Evolutionary conservation across 2,888 invertebrate species (phyloP), one percentile per base, ranked within the genome.

Genomic region (Acrocyrtus sp.): DNA sequence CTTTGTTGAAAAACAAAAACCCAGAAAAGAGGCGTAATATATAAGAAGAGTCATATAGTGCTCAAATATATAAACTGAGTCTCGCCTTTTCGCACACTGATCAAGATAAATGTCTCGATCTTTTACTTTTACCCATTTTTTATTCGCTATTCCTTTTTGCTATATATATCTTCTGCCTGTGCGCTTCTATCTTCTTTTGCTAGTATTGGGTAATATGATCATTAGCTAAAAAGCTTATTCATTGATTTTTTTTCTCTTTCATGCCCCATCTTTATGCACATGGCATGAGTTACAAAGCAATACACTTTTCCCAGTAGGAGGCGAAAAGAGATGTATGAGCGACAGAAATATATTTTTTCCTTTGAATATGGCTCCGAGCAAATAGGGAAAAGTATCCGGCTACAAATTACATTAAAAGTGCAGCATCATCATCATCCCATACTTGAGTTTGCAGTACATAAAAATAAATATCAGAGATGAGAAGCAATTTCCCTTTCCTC

Each of bases 221-320:
- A 72, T 72, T 72, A 72, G 51, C 72, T 63, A 63, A 65, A 72
- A 58, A 72, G 72, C 65, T 68, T 58, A 62, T 51, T 62, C 51
- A 68, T 68, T 47, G 68, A 68, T 67, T 61, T 57, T 56, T 22
- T 39, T 39, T 15, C 58, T 41, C n/a, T 41, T 19, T 22, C 22
- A 41, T 10, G 1, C 19, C 3, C 8, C 22, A 34, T 21, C 21
- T 24, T 8, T 12, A 17, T 21, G 21, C 1, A 6, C 3, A 48
- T 19, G 15, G 21, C 3, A 2, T 4, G 8, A 3, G 48, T 48
- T 17, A 19, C 48, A n/a, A 17, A 21, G 48, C 17, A 21, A 21
- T n/a, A 21, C 21, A 1, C 21, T 17, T 19, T 17, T 3, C 48
- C 4, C 15, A 48, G 21, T 19, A 17, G 4, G 3, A 48, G 10